Percentiles rank a stretch among this genome's conserved stretches.
Conservation (phyloP, 2,888 invertebrate genomes). For the Lomographa bimaculata region DNA sequence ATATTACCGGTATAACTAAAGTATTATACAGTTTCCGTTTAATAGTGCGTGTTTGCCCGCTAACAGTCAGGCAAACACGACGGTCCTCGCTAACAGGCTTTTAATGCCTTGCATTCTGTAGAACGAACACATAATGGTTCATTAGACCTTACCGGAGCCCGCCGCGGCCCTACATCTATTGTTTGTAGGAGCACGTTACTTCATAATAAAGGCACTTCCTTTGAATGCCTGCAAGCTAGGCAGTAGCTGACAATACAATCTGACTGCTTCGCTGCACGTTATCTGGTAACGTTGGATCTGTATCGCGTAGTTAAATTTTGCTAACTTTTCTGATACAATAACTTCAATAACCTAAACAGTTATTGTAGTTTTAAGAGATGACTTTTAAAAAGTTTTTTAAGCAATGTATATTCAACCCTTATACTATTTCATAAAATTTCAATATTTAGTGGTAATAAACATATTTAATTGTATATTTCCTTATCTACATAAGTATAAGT, state of each 20-base stretch:
- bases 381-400: too few species aligned
- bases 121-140: conserved; percentile 69
- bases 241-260: conserved; percentile 54
- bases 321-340: too few species aligned
- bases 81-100: conserved; percentile 48
- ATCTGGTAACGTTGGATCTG: conserved; percentile 15
- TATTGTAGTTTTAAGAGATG: too few species aligned
- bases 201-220: conserved; percentile 69
- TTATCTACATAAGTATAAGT: too few species aligned
- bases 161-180: conserved; percentile 60
- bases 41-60: conserved; percentile 44
- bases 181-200: conserved; percentile 66
- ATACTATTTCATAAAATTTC: too few species aligned
- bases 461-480: too few species aligned
- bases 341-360: too few species aligned
- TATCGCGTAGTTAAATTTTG: too few species aligned
- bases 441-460: too few species aligned
- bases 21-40: conserved; percentile 25
- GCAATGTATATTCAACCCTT: too few species aligned
- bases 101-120: conserved; percentile 41
- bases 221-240: conserved; percentile 48
- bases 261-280: conserved; percentile 11
- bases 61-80: conserved; percentile 45
- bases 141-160: conserved; percentile 67
- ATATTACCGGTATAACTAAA: too few species aligned